Percentiles rank a stretch among this genome's conserved stretches.
Evolutionary conservation across 2,888 invertebrate species (phyloP).

Genomic region (Drosophila phalerata): DNA sequence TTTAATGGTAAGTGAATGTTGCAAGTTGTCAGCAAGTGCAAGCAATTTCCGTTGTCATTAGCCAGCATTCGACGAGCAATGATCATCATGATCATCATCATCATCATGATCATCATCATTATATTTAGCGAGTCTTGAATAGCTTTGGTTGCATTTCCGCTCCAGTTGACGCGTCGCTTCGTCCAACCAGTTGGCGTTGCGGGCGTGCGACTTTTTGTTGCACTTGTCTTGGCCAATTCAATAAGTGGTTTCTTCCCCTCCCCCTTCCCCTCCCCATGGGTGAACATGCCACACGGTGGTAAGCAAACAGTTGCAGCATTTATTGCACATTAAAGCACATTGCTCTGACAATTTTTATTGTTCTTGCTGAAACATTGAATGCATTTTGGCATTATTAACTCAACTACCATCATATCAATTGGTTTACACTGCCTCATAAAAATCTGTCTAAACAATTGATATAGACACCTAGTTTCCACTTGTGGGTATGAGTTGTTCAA

Average conservation of each 20-base stretch:
- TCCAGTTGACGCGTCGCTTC: slow-evolving; percentile 50
- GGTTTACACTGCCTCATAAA: neutral
- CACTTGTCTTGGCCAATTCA: slow-evolving; percentile 44
- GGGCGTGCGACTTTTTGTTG: slow-evolving; percentile 34
- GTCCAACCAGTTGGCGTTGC: slow-evolving; percentile 40
- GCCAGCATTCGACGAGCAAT: slow-evolving; percentile 39
- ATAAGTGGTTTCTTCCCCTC: slow-evolving; percentile 5
- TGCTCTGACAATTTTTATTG: slow-evolving; percentile 15
- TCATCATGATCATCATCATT: slow-evolving; percentile 14
- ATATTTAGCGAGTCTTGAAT: slow-evolving; percentile 15
- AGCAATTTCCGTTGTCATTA: slow-evolving; percentile 66
- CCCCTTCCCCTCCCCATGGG: too few relatives aligned
- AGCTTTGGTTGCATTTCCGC: slow-evolving; percentile 46
- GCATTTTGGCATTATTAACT: slow-evolving; percentile 10
- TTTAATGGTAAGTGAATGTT: neutral
- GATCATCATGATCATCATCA: slow-evolving; percentile 24
- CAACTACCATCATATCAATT: slow-evolving; percentile 1
- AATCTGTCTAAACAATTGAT: neutral
- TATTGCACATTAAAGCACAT: slow-evolving; percentile 18
- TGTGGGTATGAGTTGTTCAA: neutral
- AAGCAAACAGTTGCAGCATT: slow-evolving; percentile 8
- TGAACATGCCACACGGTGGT: neutral
- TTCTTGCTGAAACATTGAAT: slow-evolving; percentile 11
- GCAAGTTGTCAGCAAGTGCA: slow-evolving; percentile 1
- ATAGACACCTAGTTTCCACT: neutral